phyloP scores from a whole-genome alignment of 1,140 invertebrate species.

The Bradysia coprophila region DNA sequence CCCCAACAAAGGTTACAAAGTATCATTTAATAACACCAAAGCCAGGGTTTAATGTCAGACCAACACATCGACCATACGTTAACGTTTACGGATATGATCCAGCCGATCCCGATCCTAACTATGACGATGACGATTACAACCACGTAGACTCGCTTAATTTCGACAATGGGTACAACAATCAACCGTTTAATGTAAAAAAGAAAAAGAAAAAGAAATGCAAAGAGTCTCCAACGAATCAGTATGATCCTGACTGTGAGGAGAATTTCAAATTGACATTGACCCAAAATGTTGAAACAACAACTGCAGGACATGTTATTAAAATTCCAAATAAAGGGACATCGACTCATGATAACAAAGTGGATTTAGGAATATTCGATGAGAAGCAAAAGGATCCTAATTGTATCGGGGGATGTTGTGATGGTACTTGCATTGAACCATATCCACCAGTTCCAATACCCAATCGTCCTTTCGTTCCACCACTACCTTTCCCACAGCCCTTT shows the following conservation, averaged over 20 bases:
- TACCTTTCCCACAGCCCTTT: too few species aligned
- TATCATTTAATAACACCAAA: background rate
- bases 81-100: conserved; percentile 12
- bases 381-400: background rate
- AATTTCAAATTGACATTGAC: too few species aligned
- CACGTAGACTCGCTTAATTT: conserved; percentile 14
- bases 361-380: background rate
- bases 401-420: too few species aligned
- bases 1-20: background rate
- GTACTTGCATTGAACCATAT: too few species aligned
- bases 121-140: conserved; percentile 11
- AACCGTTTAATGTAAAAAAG: conserved; percentile 10
- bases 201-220: conserved; percentile 11
- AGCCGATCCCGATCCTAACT: conserved; percentile 14
- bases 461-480: too few species aligned
- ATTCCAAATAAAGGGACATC: too few species aligned
- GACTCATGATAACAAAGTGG: too few species aligned
- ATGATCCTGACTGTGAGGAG: too few species aligned
- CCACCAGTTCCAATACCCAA: too few species aligned
- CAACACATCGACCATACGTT: background rate
- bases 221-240: background rate
- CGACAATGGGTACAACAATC: conserved; percentile 17
- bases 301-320: too few species aligned
- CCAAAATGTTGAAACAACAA: too few species aligned
- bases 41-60: background rate